These are phyloP conservation scores for Solea senegalensis DNA, from an alignment of 2,113 vertebrate genomes.

Conservation along the genomic window DNA sequence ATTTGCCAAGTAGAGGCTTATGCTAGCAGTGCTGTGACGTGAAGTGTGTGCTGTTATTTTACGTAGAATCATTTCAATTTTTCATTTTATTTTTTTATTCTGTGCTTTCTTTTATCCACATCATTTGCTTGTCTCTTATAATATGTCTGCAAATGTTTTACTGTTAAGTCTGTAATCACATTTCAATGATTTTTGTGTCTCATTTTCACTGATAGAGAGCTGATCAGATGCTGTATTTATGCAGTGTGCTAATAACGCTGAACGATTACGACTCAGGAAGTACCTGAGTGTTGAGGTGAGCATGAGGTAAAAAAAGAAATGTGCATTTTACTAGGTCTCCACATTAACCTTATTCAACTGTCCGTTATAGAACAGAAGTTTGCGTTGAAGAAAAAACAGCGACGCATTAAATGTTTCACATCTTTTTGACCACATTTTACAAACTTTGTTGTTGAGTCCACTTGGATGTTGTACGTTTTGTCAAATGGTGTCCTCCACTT, in stretches of 20 bases:
- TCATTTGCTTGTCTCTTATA: neutral
- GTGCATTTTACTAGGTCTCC: constrained; percentile 27
- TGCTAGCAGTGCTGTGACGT: constrained; percentile 34
- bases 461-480: constrained; percentile 16
- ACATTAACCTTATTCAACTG: constrained; percentile 50
- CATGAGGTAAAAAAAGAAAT: constrained; percentile 18
- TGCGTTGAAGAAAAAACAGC: constrained; percentile 27
- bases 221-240: constrained; percentile 4
- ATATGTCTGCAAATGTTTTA: neutral
- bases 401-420: constrained; percentile 33
- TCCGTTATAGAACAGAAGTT: constrained; percentile 61
- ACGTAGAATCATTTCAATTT: constrained; percentile 15
- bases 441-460: constrained; percentile 15
- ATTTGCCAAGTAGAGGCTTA: constrained; percentile 62
- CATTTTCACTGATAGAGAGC: constrained; percentile 13
- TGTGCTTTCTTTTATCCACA: neutral
- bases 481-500: constrained; percentile 31
- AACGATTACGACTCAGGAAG: constrained; percentile 19
- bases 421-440: constrained; percentile 16
- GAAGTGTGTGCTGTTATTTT: constrained; percentile 33
- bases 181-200: constrained; percentile 12
- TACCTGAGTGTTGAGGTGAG: constrained; percentile 16
- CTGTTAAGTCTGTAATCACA: neutral
- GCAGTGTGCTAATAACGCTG: constrained; percentile 23
- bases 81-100: constrained; percentile 29